A percentile compares a stretch with the other conserved stretches of the same genome.
Conservation (phyloP, 1,140 invertebrate species). For the Mycetomoellerius zeteki region DNA sequence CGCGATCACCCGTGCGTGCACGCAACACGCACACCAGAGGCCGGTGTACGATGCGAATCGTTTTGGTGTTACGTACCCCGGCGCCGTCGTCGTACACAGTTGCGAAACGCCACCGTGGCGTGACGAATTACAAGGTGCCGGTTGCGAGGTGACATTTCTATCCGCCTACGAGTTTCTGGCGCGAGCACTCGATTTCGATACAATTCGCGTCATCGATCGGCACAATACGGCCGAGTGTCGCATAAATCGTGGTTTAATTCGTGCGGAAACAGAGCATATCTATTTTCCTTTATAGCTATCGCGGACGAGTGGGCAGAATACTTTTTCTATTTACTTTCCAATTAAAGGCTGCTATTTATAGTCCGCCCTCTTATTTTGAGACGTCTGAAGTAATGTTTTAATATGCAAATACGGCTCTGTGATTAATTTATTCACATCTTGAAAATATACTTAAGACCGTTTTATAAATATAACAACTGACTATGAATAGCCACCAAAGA, state of each 20-base stretch:
- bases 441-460: too few relatives aligned
- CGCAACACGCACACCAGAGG: not conserved
- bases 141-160: conserved; percentile 67
- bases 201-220: conserved; percentile 30
- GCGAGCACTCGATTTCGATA: conserved; percentile 44
- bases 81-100: conserved; percentile 40
- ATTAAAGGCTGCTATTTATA: not conserved
- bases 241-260: conserved; percentile 8
- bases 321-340: not conserved
- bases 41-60: conserved; percentile 37
- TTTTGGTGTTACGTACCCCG: conserved; percentile 64
- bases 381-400: too few relatives aligned
- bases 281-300: conserved; percentile 14
- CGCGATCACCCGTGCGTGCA: conserved; percentile 53
- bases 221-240: not conserved
- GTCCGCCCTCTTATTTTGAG: too few relatives aligned
- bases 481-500: not conserved
- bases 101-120: conserved; percentile 63
- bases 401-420: too few relatives aligned
- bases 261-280: not conserved
- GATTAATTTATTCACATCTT: too few relatives aligned
- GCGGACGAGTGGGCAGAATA: not conserved
- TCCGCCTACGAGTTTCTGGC: conserved; percentile 57
- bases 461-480: too few relatives aligned
- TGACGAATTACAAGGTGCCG: conserved; percentile 69